A percentile compares a stretch with the other conserved stretches of the same genome.
phyloP scores from a whole-genome alignment of 2,797 vertebrate species.

The Taeniopygia guttata region DNA sequence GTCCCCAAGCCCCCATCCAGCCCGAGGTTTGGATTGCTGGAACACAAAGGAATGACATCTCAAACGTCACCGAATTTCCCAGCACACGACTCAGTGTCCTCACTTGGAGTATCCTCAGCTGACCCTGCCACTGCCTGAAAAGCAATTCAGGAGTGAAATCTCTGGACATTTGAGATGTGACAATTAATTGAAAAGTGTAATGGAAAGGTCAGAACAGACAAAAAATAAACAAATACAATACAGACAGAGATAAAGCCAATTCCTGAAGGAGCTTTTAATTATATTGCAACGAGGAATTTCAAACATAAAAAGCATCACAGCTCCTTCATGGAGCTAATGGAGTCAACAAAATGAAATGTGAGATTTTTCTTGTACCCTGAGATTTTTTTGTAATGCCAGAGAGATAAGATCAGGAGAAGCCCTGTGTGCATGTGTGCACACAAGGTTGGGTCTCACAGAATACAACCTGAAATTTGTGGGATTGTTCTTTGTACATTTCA shows the following conservation, averaged over 20 bases:
- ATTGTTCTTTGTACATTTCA: background rate
- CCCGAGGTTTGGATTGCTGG: background rate
- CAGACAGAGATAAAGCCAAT: background rate
- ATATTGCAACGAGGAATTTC: background rate
- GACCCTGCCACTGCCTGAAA: background rate
- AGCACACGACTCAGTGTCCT: background rate
- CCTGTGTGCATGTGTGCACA: background rate
- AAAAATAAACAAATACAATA: background rate
- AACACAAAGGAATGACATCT: background rate
- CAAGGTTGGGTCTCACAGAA: background rate
- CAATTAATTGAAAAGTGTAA: background rate
- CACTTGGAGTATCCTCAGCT: conserved; percentile 3
- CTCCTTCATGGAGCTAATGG: background rate
- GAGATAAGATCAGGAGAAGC: background rate
- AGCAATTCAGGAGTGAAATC: background rate
- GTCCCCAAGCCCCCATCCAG: background rate
- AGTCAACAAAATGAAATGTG: background rate
- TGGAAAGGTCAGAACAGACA: background rate
- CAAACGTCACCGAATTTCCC: background rate
- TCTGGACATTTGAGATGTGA: background rate
- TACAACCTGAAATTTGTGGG: background rate
- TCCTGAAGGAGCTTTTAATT: background rate
- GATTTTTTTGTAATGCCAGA: background rate
- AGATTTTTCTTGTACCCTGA: background rate
- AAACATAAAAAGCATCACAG: background rate